These are phyloP conservation scores for Cephalotes varians DNA, from an alignment of 2,888 invertebrate genomes.

Conservation along the genomic window DNA sequence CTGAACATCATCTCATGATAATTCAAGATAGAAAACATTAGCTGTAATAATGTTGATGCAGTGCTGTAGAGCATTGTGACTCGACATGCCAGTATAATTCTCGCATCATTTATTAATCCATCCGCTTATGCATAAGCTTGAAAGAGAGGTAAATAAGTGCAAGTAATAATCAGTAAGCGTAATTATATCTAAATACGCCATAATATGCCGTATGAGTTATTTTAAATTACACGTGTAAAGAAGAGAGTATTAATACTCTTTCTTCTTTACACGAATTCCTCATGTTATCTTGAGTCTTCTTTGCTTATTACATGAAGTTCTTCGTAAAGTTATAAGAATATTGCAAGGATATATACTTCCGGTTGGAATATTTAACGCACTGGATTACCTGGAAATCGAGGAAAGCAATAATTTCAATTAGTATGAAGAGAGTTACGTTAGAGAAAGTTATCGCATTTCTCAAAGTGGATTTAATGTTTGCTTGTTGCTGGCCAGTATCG, in stretches of 20 bases:
- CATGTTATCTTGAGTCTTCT: neutral
- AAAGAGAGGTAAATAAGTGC: neutral
- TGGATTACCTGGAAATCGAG: neutral
- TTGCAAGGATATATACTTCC: neutral
- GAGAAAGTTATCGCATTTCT: conserved; percentile 60
- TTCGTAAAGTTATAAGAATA: neutral
- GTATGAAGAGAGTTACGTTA: conserved; percentile 38
- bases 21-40: neutral
- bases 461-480: conserved; percentile 56
- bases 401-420: neutral
- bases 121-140: neutral
- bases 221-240: neutral
- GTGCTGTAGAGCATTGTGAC: neutral
- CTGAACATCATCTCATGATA: neutral
- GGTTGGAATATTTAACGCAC: neutral
- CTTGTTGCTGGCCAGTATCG: conserved; percentile 63
- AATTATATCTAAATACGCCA: neutral
- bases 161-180: conserved; percentile 1
- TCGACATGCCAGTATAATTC: neutral
- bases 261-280: neutral
- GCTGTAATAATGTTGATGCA: neutral
- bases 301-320: neutral
- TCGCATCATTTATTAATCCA: conserved; percentile 17
- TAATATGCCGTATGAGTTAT: neutral
- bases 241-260: neutral